These are phyloP conservation scores for Paralichthys olivaceus DNA, from an alignment of 2,113 vertebrate species.

Conservation along the genomic window DNA sequence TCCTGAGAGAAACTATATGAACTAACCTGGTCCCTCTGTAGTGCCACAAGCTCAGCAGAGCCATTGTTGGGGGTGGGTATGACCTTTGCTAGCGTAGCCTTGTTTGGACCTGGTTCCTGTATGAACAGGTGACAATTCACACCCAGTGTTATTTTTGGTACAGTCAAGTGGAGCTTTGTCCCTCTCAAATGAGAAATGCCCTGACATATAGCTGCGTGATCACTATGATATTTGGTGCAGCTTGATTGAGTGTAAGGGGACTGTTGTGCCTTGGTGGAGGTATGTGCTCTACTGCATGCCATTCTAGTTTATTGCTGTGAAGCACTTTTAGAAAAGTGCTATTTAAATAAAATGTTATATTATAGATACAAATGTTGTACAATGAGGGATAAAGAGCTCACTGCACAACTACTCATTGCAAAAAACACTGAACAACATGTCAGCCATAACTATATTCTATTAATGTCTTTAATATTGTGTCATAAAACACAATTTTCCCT, in stretches of 20 bases:
- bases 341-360: neutral
- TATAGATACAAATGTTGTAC: neutral
- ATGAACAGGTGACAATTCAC: constrained; percentile 52
- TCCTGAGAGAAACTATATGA: neutral
- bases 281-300: no score
- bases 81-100: constrained; percentile 91
- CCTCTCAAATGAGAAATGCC: neutral
- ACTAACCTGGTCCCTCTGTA: constrained; percentile 90
- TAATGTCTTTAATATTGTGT: neutral
- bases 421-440: neutral
- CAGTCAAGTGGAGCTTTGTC: neutral
- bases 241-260: no score
- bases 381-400: neutral
- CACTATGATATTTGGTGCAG: neutral
- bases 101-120: constrained; percentile 88
- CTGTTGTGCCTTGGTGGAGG: no score
- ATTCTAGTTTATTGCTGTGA: no score
- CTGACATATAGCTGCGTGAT: neutral
- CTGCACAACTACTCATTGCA: neutral
- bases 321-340: no score
- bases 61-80: constrained; percentile 96
- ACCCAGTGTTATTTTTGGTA: constrained; percentile 27
- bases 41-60: constrained; percentile 89
- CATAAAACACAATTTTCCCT: neutral
- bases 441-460: neutral